Evolutionary conservation across 2,888 invertebrate genomes (phyloP).

Genomic region (Clepsis dumicolana): DNA sequence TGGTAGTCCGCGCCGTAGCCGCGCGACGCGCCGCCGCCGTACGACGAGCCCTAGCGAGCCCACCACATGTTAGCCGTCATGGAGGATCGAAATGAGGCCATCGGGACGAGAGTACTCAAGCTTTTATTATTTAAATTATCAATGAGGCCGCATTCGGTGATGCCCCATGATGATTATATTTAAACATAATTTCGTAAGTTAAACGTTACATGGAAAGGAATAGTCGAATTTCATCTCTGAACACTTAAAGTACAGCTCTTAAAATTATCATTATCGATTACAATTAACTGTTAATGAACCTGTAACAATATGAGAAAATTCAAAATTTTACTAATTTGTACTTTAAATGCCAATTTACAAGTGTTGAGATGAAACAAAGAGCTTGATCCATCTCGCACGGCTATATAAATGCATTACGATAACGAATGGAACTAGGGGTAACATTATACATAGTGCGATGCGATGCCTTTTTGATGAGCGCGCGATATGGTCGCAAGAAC

Average conservation of each 20-base stretch:
- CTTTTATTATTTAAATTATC: constrained; percentile 24
- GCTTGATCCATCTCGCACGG: constrained; percentile 79
- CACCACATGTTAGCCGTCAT: constrained; percentile 52
- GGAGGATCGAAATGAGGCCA: constrained; percentile 57
- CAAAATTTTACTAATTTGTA: constrained; percentile 86
- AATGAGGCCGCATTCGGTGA: constrained; percentile 56
- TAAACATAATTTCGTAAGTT: constrained; percentile 66
- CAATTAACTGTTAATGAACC: constrained; percentile 84
- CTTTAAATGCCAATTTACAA: constrained; percentile 86
- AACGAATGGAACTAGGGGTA: constrained; percentile 75
- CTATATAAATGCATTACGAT: constrained; percentile 75
- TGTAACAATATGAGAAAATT: constrained; percentile 85
- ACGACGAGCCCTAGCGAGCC: constrained; percentile 81
- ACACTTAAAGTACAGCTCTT: constrained; percentile 86
- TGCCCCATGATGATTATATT: constrained; percentile 57
- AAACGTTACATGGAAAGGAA: constrained; percentile 76
- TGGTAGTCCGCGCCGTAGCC: constrained; percentile 77
- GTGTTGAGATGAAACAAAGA: constrained; percentile 80
- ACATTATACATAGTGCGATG: constrained; percentile 84
- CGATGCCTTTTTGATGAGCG: constrained; percentile 85
- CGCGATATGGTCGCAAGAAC: constrained; percentile 75
- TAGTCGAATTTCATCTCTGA: constrained; percentile 80
- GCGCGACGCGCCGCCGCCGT: constrained; percentile 82
- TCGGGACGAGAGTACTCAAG: neutral
- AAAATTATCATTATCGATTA: constrained; percentile 80